Percentiles rank a stretch among this genome's conserved stretches.
These are phyloP conservation scores for Trialeurodes vaporariorum DNA, from an alignment of 1,140 invertebrate species.

Conservation along the genomic window DNA sequence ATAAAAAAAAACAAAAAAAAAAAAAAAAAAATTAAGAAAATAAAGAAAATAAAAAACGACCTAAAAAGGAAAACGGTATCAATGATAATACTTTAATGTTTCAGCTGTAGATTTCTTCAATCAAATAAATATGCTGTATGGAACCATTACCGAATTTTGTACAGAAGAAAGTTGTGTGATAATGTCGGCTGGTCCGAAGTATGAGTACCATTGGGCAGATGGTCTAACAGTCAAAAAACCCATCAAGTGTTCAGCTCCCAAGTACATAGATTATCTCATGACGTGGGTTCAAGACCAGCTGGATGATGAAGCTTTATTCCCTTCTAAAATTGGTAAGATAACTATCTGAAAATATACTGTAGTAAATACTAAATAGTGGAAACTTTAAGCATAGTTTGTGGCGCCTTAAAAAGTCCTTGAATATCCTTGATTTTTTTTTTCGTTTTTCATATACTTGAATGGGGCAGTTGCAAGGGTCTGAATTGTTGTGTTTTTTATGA, in stretches of 20 bases:
- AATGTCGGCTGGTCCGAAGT: constrained; percentile 96
- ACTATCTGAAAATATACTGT: no score
- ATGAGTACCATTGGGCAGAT: constrained; percentile 99
- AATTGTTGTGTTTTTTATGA: no score
- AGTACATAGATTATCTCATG: constrained; percentile 99
- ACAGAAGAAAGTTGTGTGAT: constrained; percentile 95
- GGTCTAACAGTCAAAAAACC: constrained; percentile 97
- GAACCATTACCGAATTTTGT: constrained; percentile 98
- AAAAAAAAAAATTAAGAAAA: no score
- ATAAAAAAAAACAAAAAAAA: no score
- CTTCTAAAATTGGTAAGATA: constrained; percentile 88
- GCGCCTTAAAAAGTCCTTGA: no score
- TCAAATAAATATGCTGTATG: constrained; percentile 99
- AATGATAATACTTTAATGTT: constrained; percentile 37
- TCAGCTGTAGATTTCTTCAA: constrained; percentile 98
- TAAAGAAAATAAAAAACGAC: no score
- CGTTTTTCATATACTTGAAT: no score
- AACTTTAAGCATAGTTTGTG: no score
- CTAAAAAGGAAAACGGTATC: no score
- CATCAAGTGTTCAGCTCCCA: constrained; percentile 97
- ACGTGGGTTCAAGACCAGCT: constrained; percentile 99
- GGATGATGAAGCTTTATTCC: constrained; percentile 96
- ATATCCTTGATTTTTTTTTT: no score
- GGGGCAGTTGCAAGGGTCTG: no score
- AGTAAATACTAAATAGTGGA: no score